Percentiles rank a stretch among this genome's conserved stretches.
Evolutionary conservation across 2,888 invertebrate genomes (phyloP).

Genomic region (Drosophila algonquin): DNA sequence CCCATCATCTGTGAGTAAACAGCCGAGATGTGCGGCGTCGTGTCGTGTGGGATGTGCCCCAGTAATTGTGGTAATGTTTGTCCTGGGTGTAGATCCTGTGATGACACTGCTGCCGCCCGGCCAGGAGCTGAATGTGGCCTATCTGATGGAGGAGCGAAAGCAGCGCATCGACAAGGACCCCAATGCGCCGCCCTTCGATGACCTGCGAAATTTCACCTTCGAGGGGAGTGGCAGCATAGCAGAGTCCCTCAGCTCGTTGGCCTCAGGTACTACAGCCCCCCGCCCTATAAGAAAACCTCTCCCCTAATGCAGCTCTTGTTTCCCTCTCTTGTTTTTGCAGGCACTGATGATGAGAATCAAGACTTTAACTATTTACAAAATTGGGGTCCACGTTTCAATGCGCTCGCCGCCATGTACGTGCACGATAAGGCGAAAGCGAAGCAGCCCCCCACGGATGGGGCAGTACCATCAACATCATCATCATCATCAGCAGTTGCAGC

Average conservation of each 20-base stretch:
- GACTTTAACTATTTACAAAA: conserved; percentile 98
- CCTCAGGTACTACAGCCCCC: conserved; percentile 88
- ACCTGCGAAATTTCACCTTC: conserved; percentile 98
- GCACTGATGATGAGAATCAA: conserved; percentile 97
- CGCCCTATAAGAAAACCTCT: neutral
- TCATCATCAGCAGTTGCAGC: neutral
- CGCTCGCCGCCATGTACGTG: conserved; percentile 97
- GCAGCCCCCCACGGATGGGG: conserved; percentile 41
- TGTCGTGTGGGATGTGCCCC: neutral
- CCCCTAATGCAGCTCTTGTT: conserved; percentile 7
- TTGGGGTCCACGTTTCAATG: conserved; percentile 99
- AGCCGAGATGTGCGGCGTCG: neutral
- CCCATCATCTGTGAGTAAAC: conserved; percentile 84
- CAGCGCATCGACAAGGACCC: conserved; percentile 97
- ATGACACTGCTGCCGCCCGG: conserved; percentile 85
- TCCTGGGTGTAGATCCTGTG: conserved; percentile 86
- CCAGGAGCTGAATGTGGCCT: conserved; percentile 94
- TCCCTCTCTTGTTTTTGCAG: conserved; percentile 83
- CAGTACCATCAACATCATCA: conserved; percentile 33
- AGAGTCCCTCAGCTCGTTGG: conserved; percentile 97
- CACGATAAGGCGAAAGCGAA: conserved; percentile 78
- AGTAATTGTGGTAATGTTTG: neutral
- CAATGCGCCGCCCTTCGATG: conserved; percentile 98
- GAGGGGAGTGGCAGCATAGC: conserved; percentile 99
- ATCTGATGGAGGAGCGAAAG: conserved; percentile 98